Base-by-base conservation (phyloP, 2,797 vertebrate species). In the Choloepus didactylus region DNA sequence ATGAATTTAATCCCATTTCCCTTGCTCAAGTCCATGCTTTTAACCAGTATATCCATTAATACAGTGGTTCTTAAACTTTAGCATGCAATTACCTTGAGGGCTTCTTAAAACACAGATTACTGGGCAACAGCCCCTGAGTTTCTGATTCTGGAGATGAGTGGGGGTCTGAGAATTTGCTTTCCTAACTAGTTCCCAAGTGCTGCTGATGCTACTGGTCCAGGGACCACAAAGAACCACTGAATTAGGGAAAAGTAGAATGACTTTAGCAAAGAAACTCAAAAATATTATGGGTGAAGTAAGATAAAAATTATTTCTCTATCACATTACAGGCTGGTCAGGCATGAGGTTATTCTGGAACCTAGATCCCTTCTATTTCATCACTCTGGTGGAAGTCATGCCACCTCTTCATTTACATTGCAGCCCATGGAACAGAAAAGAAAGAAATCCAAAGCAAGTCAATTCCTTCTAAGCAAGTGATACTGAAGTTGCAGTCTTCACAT, bases 51-150 rank as follows among this genome's bases (percentile, higher is more conserved):
- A 21, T 38, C 66, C 5, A 19, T 15, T 75, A 93, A 72, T 70
- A n/a, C 75, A 79, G 27, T 73, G 5, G 18, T 64, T 88, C 79
- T 90, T 73, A 93, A 54, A 80, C 70, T 54, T 46, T 38, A 75
- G 12, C 25, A 10, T 3, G 29, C 41, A 77, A 67, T 79, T 79
- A 75, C 49, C 19, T 25, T 66, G n/a, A 88, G 8, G n/a, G n/a
- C 72, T 85, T 85, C 77, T 84, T 90, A 29, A 87, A 90, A 95
- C 67, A 82, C 44, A 82, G 7, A 54, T 35, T 31, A 1, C 27
- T n/a, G 21, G 62, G 4, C 0, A 0, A 38, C 46, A 62, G 3
- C 29, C 21, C 29, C 35, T 66, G 21, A 80, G 67, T 15, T 80
- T 93, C 49, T 62, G 21, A 89, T 83, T 72, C 81, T 62, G 49